Conservation (phyloP, 2,113 vertebrate species). For the Tursiops truncatus region DNA sequence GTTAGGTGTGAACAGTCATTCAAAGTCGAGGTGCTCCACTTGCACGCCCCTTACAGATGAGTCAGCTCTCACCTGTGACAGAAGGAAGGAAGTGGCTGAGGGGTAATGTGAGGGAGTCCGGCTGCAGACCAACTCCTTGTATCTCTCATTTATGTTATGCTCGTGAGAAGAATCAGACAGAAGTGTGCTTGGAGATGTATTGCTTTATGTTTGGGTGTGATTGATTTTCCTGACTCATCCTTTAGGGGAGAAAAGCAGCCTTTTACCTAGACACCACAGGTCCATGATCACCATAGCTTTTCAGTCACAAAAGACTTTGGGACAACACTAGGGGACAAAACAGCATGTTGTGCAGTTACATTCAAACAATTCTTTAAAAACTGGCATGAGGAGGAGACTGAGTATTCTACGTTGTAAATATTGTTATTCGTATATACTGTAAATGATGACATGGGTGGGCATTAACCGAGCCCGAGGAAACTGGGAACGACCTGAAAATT, state of each 20-base stretch:
- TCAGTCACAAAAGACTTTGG: not conserved
- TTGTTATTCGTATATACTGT: slow-evolving; percentile 99
- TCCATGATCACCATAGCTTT: not conserved
- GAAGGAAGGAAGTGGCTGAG: not conserved
- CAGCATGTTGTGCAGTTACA: not conserved
- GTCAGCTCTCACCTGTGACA: not conserved
- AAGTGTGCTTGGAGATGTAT: not conserved
- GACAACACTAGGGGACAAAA: not conserved
- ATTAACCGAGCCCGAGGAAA: slow-evolving; percentile 93
- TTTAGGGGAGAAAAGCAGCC: not conserved
- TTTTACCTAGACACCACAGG: not conserved
- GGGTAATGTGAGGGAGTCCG: not conserved
- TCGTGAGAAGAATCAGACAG: not conserved
- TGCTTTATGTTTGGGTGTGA: not conserved
- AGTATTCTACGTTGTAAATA: slow-evolving; percentile 99
- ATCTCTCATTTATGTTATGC: not conserved
- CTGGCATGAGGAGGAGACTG: too few relatives aligned
- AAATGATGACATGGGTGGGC: slow-evolving; percentile 99
- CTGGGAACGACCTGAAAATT: slow-evolving; percentile 97
- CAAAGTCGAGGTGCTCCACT: not conserved
- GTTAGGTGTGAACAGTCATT: not conserved
- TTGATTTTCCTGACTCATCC: not conserved
- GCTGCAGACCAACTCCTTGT: not conserved
- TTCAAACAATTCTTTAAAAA: not conserved
- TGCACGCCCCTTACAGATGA: not conserved